Conservation (phyloP, 1,140 invertebrate genomes). For the Tetraneura akinire region DNA sequence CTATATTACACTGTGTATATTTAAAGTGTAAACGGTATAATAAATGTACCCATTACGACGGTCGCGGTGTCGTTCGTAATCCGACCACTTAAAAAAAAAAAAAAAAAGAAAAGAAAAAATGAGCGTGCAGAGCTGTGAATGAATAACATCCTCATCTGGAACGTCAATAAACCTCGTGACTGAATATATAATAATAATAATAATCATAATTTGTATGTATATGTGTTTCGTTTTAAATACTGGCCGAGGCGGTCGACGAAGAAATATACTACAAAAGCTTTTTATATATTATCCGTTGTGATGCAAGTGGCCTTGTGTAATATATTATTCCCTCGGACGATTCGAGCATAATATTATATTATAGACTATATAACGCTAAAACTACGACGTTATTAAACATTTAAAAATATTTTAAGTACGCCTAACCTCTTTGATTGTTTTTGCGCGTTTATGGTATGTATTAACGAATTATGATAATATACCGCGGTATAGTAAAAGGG, state of each 20-base stretch:
- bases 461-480: too few relatives aligned
- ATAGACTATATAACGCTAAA: not conserved
- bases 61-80: constrained; percentile 47
- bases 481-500: too few relatives aligned
- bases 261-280: constrained; percentile 37
- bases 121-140: constrained; percentile 28
- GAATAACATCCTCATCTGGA: constrained; percentile 43
- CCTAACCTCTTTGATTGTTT: too few relatives aligned
- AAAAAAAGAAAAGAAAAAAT: too few relatives aligned
- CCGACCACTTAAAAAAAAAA: constrained; percentile 47
- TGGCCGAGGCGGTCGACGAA: not conserved
- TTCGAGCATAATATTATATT: too few relatives aligned
- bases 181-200: too few relatives aligned
- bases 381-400: too few relatives aligned
- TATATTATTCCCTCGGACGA: not conserved
- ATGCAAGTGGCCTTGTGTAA: not conserved
- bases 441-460: too few relatives aligned
- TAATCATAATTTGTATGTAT: not conserved
- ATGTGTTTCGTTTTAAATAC: constrained; percentile 24
- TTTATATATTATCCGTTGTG: not conserved
- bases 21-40: constrained; percentile 15
- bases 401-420: too few relatives aligned
- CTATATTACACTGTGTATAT: too few relatives aligned
- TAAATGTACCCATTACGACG: constrained; percentile 37
- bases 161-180: constrained; percentile 26